Evolutionary conservation across 2,113 vertebrate species (phyloP), one percentile per base, ranked within the genome.

Genomic region (Psilopsiagon aymara): DNA sequence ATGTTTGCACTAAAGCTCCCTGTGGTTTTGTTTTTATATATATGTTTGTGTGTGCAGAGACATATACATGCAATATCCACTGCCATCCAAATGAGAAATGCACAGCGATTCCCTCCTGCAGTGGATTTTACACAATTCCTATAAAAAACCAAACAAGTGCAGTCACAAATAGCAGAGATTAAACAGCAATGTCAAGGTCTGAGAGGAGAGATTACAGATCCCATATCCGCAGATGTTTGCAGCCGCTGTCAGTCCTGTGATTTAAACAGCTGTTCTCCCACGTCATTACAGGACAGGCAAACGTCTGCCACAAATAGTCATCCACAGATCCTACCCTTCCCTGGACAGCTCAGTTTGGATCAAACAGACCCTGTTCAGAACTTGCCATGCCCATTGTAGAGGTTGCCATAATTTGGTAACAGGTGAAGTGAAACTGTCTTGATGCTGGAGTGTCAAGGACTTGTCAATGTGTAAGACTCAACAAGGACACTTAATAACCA

Each of bases 101-200:
- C 1, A 1, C n/a, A 28, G 62, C 6, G 10, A 66, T 74, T 92
- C 62, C 53, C 85, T 84, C 29, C 52, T 68, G 33, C 29, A 43
- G 39, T 33, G 35, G 53, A 77, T 85, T 88, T 93, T 74, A 73
- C 23, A 29, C 52, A 39, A 51, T 21, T 77, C 67, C 11, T 39
- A 15, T 23, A 2, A 57, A 93, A 80, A 79, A 52, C 6, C 13
- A 7, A 5, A 5, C 21, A 43, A 43, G 7, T 16, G 31, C 14
- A 43, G 53, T 49, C 11, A 3, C 62, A 94, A 95, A 95, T 31
- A 84, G 77, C 71, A 73, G 77, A 82, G 86, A 94, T 92, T 94
- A 91, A 90, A 39, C 43, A 71, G 46, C 60, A 51, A 46, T 21
- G 53, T 73, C 75, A 91, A 52, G 62, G 82, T 82, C 88, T 85